Evolutionary conservation across 2,888 invertebrate species (phyloP), one percentile per base, ranked within the genome.

Genomic region (Psylliodes chrysocephalus): DNA sequence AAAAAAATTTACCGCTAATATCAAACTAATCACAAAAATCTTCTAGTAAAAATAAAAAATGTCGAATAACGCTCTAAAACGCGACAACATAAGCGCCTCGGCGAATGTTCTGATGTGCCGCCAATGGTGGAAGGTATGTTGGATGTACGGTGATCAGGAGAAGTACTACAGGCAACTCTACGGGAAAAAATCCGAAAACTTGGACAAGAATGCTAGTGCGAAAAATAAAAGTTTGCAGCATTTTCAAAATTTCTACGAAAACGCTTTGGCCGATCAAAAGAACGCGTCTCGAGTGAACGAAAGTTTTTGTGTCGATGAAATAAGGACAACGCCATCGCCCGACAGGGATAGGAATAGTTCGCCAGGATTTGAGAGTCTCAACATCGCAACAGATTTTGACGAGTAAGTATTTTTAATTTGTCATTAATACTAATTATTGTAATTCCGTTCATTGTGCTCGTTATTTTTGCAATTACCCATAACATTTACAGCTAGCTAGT

Each of bases 71-170:
- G 77, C 79, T 30, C 65, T 77, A 47, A 81, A 79, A 71, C 79
- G 79, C 54, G 79, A 80, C 71, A 79, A 79, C 73, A 72, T 77
- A 60, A 79, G 80, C 68, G 73, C 81, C 52, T 79, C 90, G 35
- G 90, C 90, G 67, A 91, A 91, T 82, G 90, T 91, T 79, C 83
- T 92, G 69, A 91, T 91, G 89, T 91, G 92, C 84, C 91, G 91
- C 81, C 91, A 93, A 85, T 93, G 93, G 93, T 93, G 93, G 93
- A 91, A 91, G 82, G 93, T 93, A 66, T 93, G 93, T 78, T 93
- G 92, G 89, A 90, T 93, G 87, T 90, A 93, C 79, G 93, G 93
- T 52, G 92, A 92, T 82, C 91, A 92, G 78, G 91, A 92, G 78
- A 93, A 93, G 78, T 91, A 92, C 84, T 93, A 93, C 85, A 85